Conservation (phyloP, 2,113 vertebrate genomes). For the Gorsachius goisagi region DNA sequence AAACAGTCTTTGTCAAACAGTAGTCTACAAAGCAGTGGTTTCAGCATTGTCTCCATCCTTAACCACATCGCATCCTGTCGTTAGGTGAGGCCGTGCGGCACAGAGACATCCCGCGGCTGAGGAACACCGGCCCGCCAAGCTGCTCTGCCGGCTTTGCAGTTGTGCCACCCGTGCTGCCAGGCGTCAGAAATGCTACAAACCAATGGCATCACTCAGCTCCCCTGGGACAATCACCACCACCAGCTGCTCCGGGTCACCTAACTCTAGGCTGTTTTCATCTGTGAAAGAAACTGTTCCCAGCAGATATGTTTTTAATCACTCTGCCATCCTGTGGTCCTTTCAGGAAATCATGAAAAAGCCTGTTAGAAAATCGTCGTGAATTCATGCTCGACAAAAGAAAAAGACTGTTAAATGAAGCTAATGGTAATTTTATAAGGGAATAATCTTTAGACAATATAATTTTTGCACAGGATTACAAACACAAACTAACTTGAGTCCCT, state of each 20-base stretch:
- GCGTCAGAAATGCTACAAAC: fast-evolving
- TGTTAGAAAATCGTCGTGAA: background rate
- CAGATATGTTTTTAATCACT: background rate
- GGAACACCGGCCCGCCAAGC: fast-evolving
- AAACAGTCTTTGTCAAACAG: background rate
- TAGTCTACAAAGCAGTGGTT: background rate
- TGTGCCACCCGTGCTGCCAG: background rate
- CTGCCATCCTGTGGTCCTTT: constrained; percentile 49
- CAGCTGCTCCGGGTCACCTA: background rate
- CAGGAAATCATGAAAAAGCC: background rate
- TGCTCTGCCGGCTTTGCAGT: background rate
- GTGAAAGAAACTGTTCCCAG: background rate
- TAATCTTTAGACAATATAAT: background rate
- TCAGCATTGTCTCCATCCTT: background rate
- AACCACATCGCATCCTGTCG: background rate
- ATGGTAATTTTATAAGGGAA: background rate
- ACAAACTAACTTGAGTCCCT: background rate
- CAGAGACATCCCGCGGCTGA: background rate
- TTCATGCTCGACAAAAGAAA: background rate
- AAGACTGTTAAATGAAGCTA: background rate
- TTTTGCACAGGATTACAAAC: background rate
- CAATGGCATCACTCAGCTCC: background rate
- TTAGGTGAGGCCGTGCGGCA: background rate
- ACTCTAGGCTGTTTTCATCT: fast-evolving
- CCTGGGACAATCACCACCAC: background rate